A percentile compares a stretch with the other conserved stretches of the same genome.
Evolutionary conservation across 2,797 vertebrate genomes (phyloP).

Genomic region (Xyrichtys novacula): DNA sequence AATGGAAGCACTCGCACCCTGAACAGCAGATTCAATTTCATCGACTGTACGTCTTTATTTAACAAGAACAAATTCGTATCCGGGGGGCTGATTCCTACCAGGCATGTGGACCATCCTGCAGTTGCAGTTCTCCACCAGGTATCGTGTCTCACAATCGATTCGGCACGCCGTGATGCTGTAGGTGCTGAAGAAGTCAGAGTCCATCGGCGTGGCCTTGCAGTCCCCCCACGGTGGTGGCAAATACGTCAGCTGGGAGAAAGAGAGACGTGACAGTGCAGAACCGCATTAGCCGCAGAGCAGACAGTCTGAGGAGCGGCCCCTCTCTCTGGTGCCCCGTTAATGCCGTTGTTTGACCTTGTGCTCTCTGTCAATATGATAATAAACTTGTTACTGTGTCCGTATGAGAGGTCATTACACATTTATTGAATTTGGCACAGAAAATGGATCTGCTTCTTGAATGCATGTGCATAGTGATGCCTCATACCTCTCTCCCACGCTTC

Average conservation of each 20-base stretch:
- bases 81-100: conserved; percentile 80
- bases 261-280: conserved; percentile 15
- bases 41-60: conserved; percentile 5
- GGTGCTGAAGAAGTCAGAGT: conserved; percentile 95
- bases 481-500: conserved; percentile 64
- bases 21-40: background rate
- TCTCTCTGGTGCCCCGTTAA: conserved; percentile 10
- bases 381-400: conserved; percentile 26
- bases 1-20: conserved; percentile 6
- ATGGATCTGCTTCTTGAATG: conserved; percentile 31
- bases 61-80: conserved; percentile 7
- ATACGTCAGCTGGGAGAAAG: conserved; percentile 90
- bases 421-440: conserved; percentile 37
- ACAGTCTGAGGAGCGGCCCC: conserved; percentile 8
- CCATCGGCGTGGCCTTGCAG: conserved; percentile 92
- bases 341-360: conserved; percentile 28
- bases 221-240: conserved; percentile 97
- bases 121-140: conserved; percentile 99
- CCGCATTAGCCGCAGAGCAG: conserved; percentile 20
- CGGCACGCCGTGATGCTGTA: conserved; percentile 98
- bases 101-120: conserved; percentile 99
- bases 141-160: conserved; percentile 98
- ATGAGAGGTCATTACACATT: conserved; percentile 29
- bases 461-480: conserved; percentile 35
- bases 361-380: conserved; percentile 29